Percentiles rank a stretch among this genome's conserved stretches.
These are phyloP conservation scores for Lasiurus borealis DNA, from an alignment of 2,113 vertebrate species.

Conservation along the genomic window DNA sequence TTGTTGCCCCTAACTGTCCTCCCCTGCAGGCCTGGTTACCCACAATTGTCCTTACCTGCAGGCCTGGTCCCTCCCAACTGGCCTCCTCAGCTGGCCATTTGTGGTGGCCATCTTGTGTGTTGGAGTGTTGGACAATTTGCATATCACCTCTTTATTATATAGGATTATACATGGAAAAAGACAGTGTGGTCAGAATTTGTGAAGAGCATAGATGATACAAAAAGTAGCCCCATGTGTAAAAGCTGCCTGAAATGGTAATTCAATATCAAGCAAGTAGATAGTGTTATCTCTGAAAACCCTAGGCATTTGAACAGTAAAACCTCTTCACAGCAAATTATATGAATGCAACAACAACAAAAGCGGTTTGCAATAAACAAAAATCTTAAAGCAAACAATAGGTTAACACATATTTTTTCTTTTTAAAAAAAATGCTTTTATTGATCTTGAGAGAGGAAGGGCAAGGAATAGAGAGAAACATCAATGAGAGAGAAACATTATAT, in stretches of 20 bases:
- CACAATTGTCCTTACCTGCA: too few species aligned
- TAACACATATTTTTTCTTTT: background rate
- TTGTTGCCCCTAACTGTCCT: too few species aligned
- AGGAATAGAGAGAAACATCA: too few species aligned
- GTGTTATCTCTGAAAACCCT: background rate
- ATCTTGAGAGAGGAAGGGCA: too few species aligned
- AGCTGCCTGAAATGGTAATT: slow-evolving; percentile 27
- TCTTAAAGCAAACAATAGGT: background rate
- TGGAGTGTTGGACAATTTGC: too few species aligned
- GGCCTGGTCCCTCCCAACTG: too few species aligned
- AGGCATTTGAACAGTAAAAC: background rate
- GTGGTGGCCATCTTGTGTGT: too few species aligned
- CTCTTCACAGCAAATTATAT: slow-evolving; percentile 28
- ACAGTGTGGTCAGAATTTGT: background rate
- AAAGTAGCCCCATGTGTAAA: background rate
- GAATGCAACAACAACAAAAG: background rate
- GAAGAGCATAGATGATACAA: background rate
- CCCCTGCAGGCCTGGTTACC: too few species aligned
- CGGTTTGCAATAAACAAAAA: background rate
- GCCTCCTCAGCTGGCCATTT: too few species aligned
- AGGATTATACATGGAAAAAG: background rate
- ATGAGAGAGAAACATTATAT: too few species aligned
- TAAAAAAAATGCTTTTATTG: too few species aligned
- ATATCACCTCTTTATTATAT: too few species aligned
- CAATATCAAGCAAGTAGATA: background rate